Percentiles rank a stretch among this genome's conserved stretches.
Conservation (phyloP, 2,888 invertebrate genomes). For the Philereme vetulata region DNA sequence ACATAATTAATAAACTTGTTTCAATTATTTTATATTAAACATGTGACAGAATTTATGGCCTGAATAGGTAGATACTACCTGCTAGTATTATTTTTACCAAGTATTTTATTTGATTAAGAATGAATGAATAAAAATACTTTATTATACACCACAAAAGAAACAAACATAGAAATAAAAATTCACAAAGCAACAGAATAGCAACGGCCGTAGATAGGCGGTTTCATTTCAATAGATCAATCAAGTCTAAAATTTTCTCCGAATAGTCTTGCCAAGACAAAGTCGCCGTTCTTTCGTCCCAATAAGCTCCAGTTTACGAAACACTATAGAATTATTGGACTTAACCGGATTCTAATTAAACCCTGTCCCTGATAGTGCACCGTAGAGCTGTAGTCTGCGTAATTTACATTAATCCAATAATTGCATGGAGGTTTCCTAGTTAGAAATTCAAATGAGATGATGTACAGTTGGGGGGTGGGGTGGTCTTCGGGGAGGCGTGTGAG, state of each 20-base stretch:
- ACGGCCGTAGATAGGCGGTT: not conserved
- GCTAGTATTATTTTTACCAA: too few relatives aligned
- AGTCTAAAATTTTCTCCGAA: slow-evolving; percentile 21
- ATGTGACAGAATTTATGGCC: too few relatives aligned
- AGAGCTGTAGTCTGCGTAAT: slow-evolving; percentile 90
- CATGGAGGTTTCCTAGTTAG: slow-evolving; percentile 96
- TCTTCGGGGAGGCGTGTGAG: slow-evolving; percentile 65
- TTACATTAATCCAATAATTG: slow-evolving; percentile 97
- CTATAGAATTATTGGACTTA: slow-evolving; percentile 77
- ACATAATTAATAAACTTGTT: too few relatives aligned
- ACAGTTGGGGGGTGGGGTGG: slow-evolving; percentile 75
- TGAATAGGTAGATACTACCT: too few relatives aligned
- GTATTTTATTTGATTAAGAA: too few relatives aligned
- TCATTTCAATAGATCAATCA: slow-evolving; percentile 27
- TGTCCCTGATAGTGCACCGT: slow-evolving; percentile 83
- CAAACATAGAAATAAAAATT: too few relatives aligned
- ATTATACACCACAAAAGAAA: too few relatives aligned
- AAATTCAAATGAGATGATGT: slow-evolving; percentile 95
- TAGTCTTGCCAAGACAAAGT: slow-evolving; percentile 33
- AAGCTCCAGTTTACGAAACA: slow-evolving; percentile 60
- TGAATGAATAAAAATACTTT: too few relatives aligned
- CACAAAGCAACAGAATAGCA: too few relatives aligned
- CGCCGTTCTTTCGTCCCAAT: slow-evolving; percentile 48
- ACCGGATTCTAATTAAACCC: slow-evolving; percentile 82
- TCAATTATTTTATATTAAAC: too few relatives aligned